Evolutionary conservation across 2,797 vertebrate genomes (phyloP).

Genomic region (Ctenopoma kingsleyae): DNA sequence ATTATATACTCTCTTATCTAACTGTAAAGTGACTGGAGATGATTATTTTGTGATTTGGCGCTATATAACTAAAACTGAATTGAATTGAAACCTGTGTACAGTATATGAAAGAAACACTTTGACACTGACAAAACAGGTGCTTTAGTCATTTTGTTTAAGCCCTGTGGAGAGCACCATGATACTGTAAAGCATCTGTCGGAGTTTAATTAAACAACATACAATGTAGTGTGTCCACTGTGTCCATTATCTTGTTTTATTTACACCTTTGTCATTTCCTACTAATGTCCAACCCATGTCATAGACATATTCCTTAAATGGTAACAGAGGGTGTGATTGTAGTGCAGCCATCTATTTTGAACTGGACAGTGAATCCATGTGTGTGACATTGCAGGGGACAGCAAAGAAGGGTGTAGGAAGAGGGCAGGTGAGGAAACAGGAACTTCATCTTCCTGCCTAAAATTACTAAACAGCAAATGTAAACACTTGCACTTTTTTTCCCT

Average conservation of each 20-base stretch:
- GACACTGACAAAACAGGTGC: conserved; percentile 15
- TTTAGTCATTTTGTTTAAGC: conserved; percentile 20
- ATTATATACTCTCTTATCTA: too few species aligned
- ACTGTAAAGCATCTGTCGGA: conserved; percentile 2
- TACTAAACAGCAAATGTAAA: conserved; percentile 43
- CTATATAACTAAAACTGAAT: too few species aligned
- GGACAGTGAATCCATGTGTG: conserved; percentile 10
- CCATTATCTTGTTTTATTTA: conserved; percentile 11
- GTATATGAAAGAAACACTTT: conserved; percentile 8
- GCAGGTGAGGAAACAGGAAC: conserved; percentile 8
- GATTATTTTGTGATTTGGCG: too few species aligned
- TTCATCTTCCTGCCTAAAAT: conserved; percentile 20
- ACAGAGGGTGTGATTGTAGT: conserved; percentile 17
- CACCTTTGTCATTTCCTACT: conserved; percentile 8
- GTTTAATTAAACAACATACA: neutral
- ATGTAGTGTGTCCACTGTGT: neutral
- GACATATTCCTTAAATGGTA: conserved; percentile 9
- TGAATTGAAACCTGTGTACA: neutral
- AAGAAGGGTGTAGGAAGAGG: neutral
- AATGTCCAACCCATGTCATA: conserved; percentile 10
- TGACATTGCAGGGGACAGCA: conserved; percentile 13
- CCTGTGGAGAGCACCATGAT: neutral
- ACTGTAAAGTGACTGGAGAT: too few species aligned
- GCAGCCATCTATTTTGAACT: conserved; percentile 9
- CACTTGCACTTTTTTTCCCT: conserved; percentile 1